Conservation (phyloP, 2,113 vertebrate species). For the Crotalus viridis region DNA sequence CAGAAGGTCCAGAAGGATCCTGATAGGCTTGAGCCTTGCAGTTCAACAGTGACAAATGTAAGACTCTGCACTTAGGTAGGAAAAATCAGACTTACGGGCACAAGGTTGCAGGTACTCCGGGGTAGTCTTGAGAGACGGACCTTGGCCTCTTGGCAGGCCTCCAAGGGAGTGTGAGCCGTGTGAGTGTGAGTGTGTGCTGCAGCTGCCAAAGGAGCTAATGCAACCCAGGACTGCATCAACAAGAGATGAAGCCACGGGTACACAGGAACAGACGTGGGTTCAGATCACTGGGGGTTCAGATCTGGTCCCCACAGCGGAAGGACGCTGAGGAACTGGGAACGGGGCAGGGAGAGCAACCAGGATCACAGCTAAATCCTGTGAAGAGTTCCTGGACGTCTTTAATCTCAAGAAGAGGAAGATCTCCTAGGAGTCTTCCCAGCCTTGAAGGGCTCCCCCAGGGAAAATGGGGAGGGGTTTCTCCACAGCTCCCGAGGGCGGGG, state of each 20-base stretch:
- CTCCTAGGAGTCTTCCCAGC: not conserved
- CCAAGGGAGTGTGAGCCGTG: not conserved
- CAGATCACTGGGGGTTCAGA: not conserved
- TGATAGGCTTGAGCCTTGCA: not conserved
- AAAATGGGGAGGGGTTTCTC: not conserved
- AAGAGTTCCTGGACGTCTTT: not conserved
- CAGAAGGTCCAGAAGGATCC: not conserved
- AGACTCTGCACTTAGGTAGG: not conserved
- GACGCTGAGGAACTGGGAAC: not conserved
- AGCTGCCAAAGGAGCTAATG: not conserved
- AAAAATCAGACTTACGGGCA: not conserved
- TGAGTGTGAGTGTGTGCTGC: not conserved
- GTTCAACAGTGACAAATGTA: not conserved
- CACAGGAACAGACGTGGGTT: not conserved
- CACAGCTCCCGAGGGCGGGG: not conserved
- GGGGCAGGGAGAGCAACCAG: not conserved
- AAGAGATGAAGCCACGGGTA: rapidly evolving
- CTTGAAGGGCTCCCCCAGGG: not conserved
- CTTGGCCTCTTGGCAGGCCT: not conserved
- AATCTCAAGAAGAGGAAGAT: not conserved
- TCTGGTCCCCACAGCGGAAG: not conserved
- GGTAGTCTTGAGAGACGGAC: not conserved
- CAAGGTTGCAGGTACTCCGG: not conserved
- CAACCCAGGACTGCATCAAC: not conserved
- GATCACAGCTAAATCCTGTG: not conserved